Evolutionary conservation across 1,140 invertebrate genomes (phyloP).

Genomic region (Neodiprion virginianus): DNA sequence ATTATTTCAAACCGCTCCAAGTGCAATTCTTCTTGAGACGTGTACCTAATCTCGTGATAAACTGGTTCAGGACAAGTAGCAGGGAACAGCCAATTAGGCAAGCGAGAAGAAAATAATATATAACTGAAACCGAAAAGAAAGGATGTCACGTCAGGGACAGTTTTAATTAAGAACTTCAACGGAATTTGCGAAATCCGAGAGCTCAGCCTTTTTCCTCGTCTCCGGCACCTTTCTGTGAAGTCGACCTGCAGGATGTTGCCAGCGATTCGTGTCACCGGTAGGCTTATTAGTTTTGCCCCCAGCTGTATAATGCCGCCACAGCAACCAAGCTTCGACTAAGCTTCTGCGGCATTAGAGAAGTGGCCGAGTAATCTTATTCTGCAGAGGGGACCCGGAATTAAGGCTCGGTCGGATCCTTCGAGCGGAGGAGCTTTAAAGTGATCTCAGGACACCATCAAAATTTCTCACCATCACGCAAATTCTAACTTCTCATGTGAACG

Average conservation of each 20-base stretch:
- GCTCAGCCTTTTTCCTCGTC: background rate
- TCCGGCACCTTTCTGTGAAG: background rate
- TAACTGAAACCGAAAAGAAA: background rate
- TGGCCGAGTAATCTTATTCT: conserved; percentile 7
- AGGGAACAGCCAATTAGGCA: background rate
- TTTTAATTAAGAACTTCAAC: background rate
- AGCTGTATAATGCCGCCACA: background rate
- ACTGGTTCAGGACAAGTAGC: background rate
- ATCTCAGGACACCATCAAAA: background rate
- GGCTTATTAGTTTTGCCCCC: background rate
- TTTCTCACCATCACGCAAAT: background rate
- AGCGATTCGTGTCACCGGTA: background rate
- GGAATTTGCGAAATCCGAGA: background rate
- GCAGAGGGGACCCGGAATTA: background rate
- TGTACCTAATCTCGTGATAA: too few relatives aligned
- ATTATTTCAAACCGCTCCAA: too few relatives aligned
- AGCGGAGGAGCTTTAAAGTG: background rate
- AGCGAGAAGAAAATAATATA: background rate
- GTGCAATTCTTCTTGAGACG: too few relatives aligned
- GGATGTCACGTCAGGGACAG: background rate
- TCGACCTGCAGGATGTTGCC: background rate
- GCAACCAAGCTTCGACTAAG: background rate
- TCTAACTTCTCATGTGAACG: background rate
- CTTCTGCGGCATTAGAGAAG: background rate
- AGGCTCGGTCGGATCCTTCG: background rate